Conservation (phyloP, 1,140 invertebrate genomes). For the Drosophila arizonae region DNA sequence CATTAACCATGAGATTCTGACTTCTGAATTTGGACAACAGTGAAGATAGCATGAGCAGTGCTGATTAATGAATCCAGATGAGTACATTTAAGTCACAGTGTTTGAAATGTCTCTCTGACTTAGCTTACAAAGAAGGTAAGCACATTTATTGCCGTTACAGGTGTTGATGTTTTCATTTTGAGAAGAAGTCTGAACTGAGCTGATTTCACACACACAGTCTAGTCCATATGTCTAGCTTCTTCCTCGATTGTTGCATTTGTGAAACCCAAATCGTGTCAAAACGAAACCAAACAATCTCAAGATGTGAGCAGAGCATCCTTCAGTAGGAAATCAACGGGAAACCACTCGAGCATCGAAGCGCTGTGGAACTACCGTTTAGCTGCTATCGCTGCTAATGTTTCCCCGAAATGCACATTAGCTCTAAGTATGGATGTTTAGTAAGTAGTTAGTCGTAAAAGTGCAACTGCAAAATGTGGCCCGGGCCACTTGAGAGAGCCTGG, state of each 20-base stretch:
- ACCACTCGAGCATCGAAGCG: slow-evolving; percentile 55
- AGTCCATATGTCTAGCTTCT: no score
- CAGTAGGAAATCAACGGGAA: slow-evolving; percentile 30
- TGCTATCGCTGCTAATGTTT: slow-evolving; percentile 25
- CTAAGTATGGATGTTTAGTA: slow-evolving; percentile 30
- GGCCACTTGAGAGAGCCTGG: slow-evolving; percentile 33
- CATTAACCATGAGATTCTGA: no score
- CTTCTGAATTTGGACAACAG: no score
- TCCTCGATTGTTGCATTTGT: slow-evolving; percentile 12
- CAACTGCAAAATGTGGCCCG: slow-evolving; percentile 48
- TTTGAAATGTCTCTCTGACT: no score
- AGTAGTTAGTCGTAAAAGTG: slow-evolving; percentile 44
- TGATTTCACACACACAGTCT: no score
- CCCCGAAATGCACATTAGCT: slow-evolving; percentile 53
- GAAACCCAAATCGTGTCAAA: slow-evolving; percentile 56
- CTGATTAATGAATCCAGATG: no score
- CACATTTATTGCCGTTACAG: no score
- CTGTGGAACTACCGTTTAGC: slow-evolving; percentile 62
- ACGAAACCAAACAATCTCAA: slow-evolving; percentile 63
- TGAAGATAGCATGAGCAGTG: no score
- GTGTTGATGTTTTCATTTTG: no score
- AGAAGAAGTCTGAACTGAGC: no score
- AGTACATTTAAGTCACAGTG: no score
- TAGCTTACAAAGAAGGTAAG: no score
- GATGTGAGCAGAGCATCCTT: neutral